phyloP scores from a whole-genome alignment of 2,797 vertebrate species.

The Halcyon chelicuti region DNA sequence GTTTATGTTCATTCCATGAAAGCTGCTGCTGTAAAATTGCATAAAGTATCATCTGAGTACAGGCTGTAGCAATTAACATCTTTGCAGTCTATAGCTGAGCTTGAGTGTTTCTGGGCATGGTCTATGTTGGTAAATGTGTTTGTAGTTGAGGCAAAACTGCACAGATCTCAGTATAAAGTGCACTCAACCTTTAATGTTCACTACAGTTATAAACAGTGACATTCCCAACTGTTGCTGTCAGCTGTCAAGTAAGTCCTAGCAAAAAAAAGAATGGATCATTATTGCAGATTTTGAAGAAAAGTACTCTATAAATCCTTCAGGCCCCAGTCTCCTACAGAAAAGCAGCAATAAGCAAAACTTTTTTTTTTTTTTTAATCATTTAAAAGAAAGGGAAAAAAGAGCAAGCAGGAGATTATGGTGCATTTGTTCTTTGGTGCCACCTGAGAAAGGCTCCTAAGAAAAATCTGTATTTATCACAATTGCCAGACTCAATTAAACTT shows the following conservation, averaged over 20 bases:
- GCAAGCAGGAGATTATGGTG: neutral
- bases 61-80: neutral
- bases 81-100: neutral
- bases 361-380: too few species aligned
- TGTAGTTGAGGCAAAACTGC: neutral
- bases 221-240: neutral
- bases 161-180: neutral
- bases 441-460: neutral
- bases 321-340: neutral
- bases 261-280: neutral
- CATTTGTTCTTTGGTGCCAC: neutral
- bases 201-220: neutral
- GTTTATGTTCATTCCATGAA: neutral
- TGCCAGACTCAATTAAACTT: neutral
- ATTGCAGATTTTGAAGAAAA: neutral
- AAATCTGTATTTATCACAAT: neutral
- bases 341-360: neutral
- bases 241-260: neutral
- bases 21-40: neutral
- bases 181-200: neutral
- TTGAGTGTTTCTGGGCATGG: neutral
- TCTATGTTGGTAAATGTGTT: neutral
- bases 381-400: neutral
- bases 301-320: neutral
- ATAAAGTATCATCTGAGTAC: neutral